Conservation (phyloP, 1,140 invertebrate species). For the Aporrectodea caliginosa region DNA sequence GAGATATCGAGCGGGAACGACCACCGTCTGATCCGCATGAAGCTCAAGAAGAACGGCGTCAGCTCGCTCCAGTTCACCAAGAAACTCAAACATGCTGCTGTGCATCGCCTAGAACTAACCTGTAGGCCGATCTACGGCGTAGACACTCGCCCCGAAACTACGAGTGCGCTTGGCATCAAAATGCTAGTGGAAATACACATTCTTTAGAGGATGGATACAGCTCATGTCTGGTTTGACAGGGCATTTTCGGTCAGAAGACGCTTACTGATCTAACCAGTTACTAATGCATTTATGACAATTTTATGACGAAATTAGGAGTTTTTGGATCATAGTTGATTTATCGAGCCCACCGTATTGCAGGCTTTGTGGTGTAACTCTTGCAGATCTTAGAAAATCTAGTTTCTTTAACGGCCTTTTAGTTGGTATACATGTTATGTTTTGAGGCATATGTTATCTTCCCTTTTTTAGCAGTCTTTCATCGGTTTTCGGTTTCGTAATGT, state of each 20-base stretch:
- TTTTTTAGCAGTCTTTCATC: no score
- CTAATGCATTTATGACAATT: slow-evolving; percentile 1
- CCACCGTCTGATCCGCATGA: neutral
- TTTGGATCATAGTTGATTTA: no score
- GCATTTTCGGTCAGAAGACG: no score
- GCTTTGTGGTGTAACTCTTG: no score
- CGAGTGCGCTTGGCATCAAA: neutral
- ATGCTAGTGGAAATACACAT: neutral
- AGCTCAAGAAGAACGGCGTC: neutral
- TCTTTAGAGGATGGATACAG: neutral
- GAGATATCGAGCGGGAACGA: neutral
- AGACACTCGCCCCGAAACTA: neutral
- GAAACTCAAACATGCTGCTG: neutral
- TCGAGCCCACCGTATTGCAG: no score
- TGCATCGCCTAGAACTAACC: neutral
- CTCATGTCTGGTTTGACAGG: neutral
- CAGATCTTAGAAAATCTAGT: no score
- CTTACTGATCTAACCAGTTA: no score
- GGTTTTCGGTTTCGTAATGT: no score
- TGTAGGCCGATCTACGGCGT: neutral
- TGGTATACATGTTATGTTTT: no score
- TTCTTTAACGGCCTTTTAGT: no score
- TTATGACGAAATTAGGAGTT: no score
- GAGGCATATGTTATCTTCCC: no score
- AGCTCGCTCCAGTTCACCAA: neutral